Base-by-base conservation (phyloP, 2,797 vertebrate genomes). In the Catamblyrhynchus diadema region DNA sequence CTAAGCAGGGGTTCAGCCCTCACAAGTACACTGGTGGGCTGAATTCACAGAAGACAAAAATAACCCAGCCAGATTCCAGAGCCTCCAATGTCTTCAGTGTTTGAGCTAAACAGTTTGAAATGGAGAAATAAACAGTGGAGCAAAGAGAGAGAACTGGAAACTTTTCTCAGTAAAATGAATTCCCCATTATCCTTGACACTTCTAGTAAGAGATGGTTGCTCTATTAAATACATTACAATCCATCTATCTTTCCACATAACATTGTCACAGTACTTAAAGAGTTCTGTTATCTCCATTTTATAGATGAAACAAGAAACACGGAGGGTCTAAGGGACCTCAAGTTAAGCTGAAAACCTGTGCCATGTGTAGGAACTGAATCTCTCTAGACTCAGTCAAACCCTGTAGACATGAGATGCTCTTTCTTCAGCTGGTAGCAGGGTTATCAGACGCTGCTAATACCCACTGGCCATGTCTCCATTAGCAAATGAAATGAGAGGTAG, bases 11-110 rank as follows among this genome's bases (percentile, higher is more conserved):
- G 24, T 91, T 67, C 53, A 81, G 8, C 16, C 35, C 27, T 33
- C 88, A 60, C 44, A 82, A 35, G 56, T 82, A 86, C 48, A 32
- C 7, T 81, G n/a, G 53, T 87, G 57, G 45, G 72, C 41, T 87
- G 60, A 89, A 94, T 85, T 92, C 67, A 82, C 37, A 65, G 65
- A 53, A 77, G 65, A 87, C 48, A 83, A 74, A 96, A 95, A 89
- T 64, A 96, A 87, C 20, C 15, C 42, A 53, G 24, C 6, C 41
- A 77, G 37, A 73, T 77, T 80, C 67, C 57, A 71, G 57, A 50
- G 30, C n/a, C 33, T 85, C 37, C 53, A 89, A 47, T 3, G 0
- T 45, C 62, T 59, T 81, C 41, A 19, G 33, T 51, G 28, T 22
- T 91, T 48, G 30, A 95, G 64, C 22, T 91, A 87, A 93, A 77